Evolutionary conservation across 2,113 vertebrate species (phyloP).

Genomic region (Lepidothrix coronata): DNA sequence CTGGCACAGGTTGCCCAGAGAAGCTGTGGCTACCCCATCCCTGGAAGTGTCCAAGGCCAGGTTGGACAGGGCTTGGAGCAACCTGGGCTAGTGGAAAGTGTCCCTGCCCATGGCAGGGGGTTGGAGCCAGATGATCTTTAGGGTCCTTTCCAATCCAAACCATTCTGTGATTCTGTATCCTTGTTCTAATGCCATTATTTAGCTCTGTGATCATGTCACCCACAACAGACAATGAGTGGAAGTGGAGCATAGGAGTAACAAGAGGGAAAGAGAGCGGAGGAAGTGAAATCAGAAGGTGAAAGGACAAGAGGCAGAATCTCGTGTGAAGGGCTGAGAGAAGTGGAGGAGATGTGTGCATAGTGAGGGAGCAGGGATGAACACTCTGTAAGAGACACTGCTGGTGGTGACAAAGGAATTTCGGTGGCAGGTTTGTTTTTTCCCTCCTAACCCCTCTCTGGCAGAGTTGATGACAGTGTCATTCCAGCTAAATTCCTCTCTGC

Average conservation of each 20-base stretch:
- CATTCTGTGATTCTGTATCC: neutral
- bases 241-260: neutral
- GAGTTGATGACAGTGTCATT: conserved; percentile 59
- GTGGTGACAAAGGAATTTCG: conserved; percentile 16
- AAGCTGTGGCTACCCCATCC: neutral
- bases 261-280: neutral
- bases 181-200: neutral
- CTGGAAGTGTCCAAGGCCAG: neutral
- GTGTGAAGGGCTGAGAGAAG: neutral
- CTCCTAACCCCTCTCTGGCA: neutral
- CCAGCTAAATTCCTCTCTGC: conserved; percentile 42
- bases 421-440: neutral
- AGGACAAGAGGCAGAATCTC: neutral
- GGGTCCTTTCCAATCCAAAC: neutral
- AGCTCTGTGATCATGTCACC: neutral
- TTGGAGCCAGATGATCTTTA: neutral
- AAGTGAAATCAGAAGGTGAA: neutral
- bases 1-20: neutral
- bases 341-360: neutral
- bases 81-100: neutral
- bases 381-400: neutral
- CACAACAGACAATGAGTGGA: neutral
- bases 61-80: neutral
- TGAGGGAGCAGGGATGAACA: neutral
- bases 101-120: neutral